Evolutionary conservation across 2,888 invertebrate species (phyloP).

Genomic region (Mythimna ferrago): DNA sequence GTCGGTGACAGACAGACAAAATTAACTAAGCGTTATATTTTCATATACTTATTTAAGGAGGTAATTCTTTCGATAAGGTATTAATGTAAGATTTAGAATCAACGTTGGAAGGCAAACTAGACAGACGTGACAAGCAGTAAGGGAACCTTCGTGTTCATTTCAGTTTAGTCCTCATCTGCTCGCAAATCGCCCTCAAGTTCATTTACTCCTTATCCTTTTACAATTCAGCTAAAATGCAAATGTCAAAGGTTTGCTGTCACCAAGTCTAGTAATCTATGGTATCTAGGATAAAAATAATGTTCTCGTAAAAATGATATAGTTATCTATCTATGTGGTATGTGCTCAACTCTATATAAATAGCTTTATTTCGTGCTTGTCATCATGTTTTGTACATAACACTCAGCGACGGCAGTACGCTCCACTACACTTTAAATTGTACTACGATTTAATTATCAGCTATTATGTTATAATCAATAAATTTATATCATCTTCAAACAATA

Average conservation of each 20-base stretch:
- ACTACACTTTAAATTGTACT: constrained; percentile 75
- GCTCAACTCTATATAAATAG: constrained; percentile 66
- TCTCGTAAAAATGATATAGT: constrained; percentile 49
- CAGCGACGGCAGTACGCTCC: constrained; percentile 70
- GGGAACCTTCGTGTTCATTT: background rate
- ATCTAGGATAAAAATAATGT: constrained; percentile 64
- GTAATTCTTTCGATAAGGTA: constrained; percentile 52
- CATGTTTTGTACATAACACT: constrained; percentile 54
- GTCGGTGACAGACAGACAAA: constrained; percentile 76
- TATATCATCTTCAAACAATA: constrained; percentile 61
- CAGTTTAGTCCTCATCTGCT: background rate
- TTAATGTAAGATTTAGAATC: constrained; percentile 46
- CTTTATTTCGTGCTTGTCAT: constrained; percentile 61
- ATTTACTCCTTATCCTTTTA: constrained; percentile 44
- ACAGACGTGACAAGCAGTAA: constrained; percentile 43
- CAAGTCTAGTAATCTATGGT: constrained; percentile 64
- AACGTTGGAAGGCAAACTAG: constrained; percentile 42
- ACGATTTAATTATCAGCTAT: constrained; percentile 76
- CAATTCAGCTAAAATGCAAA: constrained; percentile 40
- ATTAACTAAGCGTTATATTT: constrained; percentile 55
- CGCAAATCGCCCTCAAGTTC: background rate
- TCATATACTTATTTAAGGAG: constrained; percentile 50
- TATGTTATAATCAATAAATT: constrained; percentile 64
- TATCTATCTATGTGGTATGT: constrained; percentile 56
- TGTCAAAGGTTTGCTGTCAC: constrained; percentile 65